These are phyloP conservation scores for Leptinotarsa rubiginosa DNA, from an alignment of 2,888 invertebrate genomes.

Conservation along the genomic window DNA sequence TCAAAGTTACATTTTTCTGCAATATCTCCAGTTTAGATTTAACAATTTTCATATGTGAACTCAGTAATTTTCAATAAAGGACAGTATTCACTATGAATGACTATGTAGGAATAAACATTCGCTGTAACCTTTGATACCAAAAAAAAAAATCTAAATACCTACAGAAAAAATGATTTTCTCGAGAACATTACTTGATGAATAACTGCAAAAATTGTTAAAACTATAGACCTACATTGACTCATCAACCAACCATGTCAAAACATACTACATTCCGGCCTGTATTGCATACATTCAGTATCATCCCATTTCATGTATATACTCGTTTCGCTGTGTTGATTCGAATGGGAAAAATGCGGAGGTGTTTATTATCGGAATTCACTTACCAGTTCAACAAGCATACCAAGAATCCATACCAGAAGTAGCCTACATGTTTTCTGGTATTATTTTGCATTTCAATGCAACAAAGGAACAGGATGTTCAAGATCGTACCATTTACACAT, in stretches of 20 bases:
- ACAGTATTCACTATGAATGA: too few species aligned
- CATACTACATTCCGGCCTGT: slow-evolving; percentile 13
- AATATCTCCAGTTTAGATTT: too few species aligned
- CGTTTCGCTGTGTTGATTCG: slow-evolving; percentile 22
- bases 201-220: too few species aligned
- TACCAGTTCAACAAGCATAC: slow-evolving; percentile 29
- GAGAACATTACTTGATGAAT: too few species aligned
- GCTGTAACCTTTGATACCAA: too few species aligned
- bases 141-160: too few species aligned
- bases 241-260: neutral
- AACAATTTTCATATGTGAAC: too few species aligned
- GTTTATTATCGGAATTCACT: slow-evolving; percentile 38
- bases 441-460: slow-evolving; percentile 19
- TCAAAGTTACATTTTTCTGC: too few species aligned
- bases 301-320: slow-evolving; percentile 24
- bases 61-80: too few species aligned
- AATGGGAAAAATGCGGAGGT: slow-evolving; percentile 33
- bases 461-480: slow-evolving; percentile 18
- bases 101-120: too few species aligned
- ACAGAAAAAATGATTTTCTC: too few species aligned
- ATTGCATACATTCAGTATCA: slow-evolving; percentile 19
- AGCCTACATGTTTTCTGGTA: slow-evolving; percentile 16
- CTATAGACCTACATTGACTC: neutral
- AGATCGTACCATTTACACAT: slow-evolving; percentile 14
- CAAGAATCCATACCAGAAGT: slow-evolving; percentile 23